Base-by-base conservation (phyloP, 1,140 invertebrate genomes). In the Drosophila varians region DNA sequence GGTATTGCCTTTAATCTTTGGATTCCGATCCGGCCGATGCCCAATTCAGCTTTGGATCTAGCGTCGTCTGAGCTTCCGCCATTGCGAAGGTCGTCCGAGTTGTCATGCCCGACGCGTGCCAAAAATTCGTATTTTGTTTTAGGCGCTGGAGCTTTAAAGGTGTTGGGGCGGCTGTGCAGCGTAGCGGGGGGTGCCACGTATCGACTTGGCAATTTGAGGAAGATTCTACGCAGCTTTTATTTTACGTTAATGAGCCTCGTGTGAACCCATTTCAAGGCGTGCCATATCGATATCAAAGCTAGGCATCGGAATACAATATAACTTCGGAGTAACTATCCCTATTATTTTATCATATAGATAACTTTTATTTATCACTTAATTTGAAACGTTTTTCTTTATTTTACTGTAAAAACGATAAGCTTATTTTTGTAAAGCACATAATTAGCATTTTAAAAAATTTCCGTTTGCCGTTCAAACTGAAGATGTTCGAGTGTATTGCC, bases 21-120 rank as follows among this genome's bases (percentile, higher is more conserved):
- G 46, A 66, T 66, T 45, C 14, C 36, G 36, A 66, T 74, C 36
- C 18, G 57, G 21, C 55, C 40, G 76, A 56, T 53, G 49, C 62
- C 57, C 45, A 72, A 82, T 23, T 62, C 71, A 36, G 74, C 43
- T 19, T 11, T 12, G 38, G 25, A 6, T 51, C 38, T 26, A 43
- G 49, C 43, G 31, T 31, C 57, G 40, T 42, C 49, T 52, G 19
- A 72, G 76, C 80, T 84, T 84, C 79, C 79, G 80, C 80, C 47
- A 51, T 58, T 47, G 64, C 54, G 80, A 84, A 84, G 80, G 80
- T 80, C 72, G 75, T 38, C 45, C 7, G 19, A 36, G 38, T 62
- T 69, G 58, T 54, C 54, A 84, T 80, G 76, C 82, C 57, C 58
- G 43, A 56, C 80, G 79, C 79, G 79, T 76, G 76, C 71, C 69